Base-by-base conservation (phyloP, 2,797 vertebrate species). In the Poecilia velifera region DNA sequence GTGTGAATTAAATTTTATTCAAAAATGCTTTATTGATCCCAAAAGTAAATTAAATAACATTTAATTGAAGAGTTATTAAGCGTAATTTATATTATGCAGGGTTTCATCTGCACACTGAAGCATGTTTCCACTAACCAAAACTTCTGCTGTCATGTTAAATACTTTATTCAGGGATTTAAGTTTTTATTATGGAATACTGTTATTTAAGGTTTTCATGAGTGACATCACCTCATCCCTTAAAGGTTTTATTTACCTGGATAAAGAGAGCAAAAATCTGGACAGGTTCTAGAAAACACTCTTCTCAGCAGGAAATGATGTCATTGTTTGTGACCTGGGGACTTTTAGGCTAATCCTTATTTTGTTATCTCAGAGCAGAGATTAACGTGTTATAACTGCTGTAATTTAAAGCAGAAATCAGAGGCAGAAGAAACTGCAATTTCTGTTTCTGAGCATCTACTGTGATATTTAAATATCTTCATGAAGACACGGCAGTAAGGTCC, bases 301-400 rank as follows among this genome's bases (percentile, higher is more conserved):
- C 25, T 20, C 4, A 72, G 79, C 74, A 79, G 49, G 55, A 87
- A 78, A 78, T 78, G 0, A 87, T 83, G 78, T 85, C 86, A 72
- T 74, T 34, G n/a, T 68, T 39, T 66, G 20, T 78, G 82, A 88
- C 85, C 84, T 12, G 74, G 3, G 39, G 72, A 73, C 82, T 39
- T 70, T 78, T 28, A 77, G 76, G 66, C 41, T 92, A 92, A 92
- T 92, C 92, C 88, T 76, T 59, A 9, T 39, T 78, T 36, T 79
- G 87, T 85, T 86, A 74, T 73, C 62, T 79, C 73, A 82, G 22
- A 18, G 28, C 76, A 62, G 57, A 83, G 83, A 86, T 92, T 87
- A 87, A 66, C 2, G 6, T 34, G 7, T 39, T 28, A 74, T 47
- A 64, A 51, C 7, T 3, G 36, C 0, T n/a, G 12, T 57, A 36